Evolutionary conservation across 2,888 invertebrate genomes (phyloP), one percentile per base, ranked within the genome.

Genomic region (Agrotis puta): DNA sequence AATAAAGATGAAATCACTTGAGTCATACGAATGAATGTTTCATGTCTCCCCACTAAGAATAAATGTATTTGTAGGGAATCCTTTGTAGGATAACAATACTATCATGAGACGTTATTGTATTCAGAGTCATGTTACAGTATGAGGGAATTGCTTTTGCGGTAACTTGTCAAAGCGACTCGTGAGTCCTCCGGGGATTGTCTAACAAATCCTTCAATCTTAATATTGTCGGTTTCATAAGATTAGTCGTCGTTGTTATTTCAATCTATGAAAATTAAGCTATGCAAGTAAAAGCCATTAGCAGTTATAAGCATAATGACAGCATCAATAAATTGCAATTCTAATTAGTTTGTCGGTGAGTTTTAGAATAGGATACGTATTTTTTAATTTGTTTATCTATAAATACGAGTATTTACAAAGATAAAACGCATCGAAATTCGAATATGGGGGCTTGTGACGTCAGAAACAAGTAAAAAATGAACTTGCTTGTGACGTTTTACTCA

Each of bases 41-140:
- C 62, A 74, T 72, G 70, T 73, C 50, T 50, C 63, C 57, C 71
- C 71, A 74, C 77, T 74, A 77, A 70, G 71, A 83, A 85, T 83
- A 85, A 83, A 78, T 77, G 64, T 79, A 81, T 85, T 73, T 85
- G 71, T 61, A 69, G 72, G 65, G 73, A 75, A 76, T 79, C 67
- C 77, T 82, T 79, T 79, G 74, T 81, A 54, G 61, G 51, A 51
- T 74, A 84, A 82, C 82, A 79, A 84, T 83, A 70, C 74, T 83
- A 84, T 76, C 78, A 77, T 85, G 77, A 84, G 64, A 74, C 74
- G 63, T 79, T 81, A 84, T 81, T 79, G 82, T 84, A 74, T 86
- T 84, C 72, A 67, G 63, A 70, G 65, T 77, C 76, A 69, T 81
- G 72, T 79, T 71, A 77, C 65, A 70, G 70, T 74, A 69, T 70